Evolutionary conservation across 1,140 invertebrate genomes (phyloP).

Genomic region (Chrysoperla carnea): DNA sequence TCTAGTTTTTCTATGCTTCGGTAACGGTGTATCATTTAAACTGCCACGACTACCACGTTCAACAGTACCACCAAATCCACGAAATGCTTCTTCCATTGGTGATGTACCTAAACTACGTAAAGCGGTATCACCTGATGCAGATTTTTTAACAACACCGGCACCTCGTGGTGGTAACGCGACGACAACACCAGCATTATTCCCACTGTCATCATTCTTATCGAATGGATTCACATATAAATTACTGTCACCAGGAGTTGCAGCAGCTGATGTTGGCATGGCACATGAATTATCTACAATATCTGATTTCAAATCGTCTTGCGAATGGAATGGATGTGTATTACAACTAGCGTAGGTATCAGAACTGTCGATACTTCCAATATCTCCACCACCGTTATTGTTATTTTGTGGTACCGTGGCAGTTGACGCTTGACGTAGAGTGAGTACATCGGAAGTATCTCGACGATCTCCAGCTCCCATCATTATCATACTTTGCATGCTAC

Average conservation of each 20-base stretch:
- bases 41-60: conserved; percentile 39
- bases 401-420: conserved; percentile 7
- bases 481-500: conserved; percentile 19
- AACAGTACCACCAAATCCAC: conserved; percentile 26
- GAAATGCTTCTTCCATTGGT: conserved; percentile 31
- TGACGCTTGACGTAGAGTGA: conserved; percentile 2
- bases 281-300: conserved; percentile 35
- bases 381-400: conserved; percentile 33
- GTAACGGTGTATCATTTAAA: conserved; percentile 46
- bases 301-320: conserved; percentile 59
- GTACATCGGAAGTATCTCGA: conserved; percentile 3
- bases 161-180: conserved; percentile 12
- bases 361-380: conserved; percentile 60
- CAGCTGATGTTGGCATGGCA: conserved; percentile 12
- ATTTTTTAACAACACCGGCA: conserved; percentile 43
- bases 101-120: conserved; percentile 31
- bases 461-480: conserved; percentile 1
- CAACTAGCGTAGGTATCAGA: conserved; percentile 91
- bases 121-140: conserved; percentile 54
- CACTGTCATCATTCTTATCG: conserved; percentile 37
- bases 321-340: conserved; percentile 84
- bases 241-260: conserved; percentile 26
- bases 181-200: conserved; percentile 21
- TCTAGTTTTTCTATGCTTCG: conserved; percentile 70
- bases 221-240: conserved; percentile 88